A percentile compares a stretch with the other conserved stretches of the same genome.
Evolutionary conservation across 2,888 invertebrate species (phyloP).

Genomic region (Napeogenes inachia): DNA sequence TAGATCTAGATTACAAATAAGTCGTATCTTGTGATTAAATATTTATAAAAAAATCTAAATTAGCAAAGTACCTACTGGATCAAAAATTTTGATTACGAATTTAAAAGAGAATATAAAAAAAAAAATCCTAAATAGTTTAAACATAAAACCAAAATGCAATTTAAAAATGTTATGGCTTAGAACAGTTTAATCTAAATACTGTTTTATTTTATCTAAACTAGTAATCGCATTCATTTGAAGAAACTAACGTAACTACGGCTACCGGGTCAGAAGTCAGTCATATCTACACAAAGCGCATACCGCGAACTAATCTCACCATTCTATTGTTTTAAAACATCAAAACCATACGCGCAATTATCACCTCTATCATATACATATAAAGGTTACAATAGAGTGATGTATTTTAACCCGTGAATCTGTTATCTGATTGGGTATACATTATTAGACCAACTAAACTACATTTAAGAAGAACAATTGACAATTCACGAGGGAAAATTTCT

Average conservation of each 20-base stretch:
- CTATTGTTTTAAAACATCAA: constrained; percentile 22
- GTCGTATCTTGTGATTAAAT: no score
- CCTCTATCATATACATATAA: not conserved
- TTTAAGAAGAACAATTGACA: constrained; percentile 37
- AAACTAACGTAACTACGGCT: constrained; percentile 38
- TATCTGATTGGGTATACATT: constrained; percentile 28
- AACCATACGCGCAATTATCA: constrained; percentile 24
- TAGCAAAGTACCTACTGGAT: no score
- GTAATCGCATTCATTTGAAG: constrained; percentile 17
- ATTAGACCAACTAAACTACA: constrained; percentile 38
- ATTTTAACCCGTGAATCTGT: not conserved
- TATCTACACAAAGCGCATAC: no score
- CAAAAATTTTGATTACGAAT: no score
- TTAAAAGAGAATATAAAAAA: no score
- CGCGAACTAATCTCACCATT: constrained; percentile 13
- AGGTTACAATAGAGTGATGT: constrained; percentile 8
- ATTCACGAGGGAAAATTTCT: constrained; percentile 39
- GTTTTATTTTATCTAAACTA: constrained; percentile 19
- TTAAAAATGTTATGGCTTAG: not conserved
- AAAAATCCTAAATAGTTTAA: no score
- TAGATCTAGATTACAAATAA: no score
- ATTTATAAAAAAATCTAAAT: no score
- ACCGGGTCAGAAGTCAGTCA: constrained; percentile 43
- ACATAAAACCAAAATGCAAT: no score
- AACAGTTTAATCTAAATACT: not conserved